Evolutionary conservation across 1,140 invertebrate species (phyloP).

Genomic region (Drosophila serrata): DNA sequence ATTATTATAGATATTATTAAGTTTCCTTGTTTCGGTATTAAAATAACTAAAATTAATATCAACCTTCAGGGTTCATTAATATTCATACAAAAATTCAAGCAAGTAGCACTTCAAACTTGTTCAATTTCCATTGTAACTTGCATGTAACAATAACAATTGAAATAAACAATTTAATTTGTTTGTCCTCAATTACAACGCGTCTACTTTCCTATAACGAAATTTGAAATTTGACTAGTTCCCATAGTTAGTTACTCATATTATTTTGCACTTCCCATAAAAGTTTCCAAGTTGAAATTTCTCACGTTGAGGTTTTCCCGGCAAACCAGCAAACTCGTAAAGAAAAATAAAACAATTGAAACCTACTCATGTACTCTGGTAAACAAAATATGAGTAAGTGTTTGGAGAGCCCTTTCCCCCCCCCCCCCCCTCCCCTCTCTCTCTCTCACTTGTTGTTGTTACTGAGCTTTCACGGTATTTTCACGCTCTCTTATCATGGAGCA

Average conservation of each 20-base stretch:
- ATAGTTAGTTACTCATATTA: slow-evolving; percentile 22
- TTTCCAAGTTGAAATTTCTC: slow-evolving; percentile 31
- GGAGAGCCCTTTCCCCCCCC: neutral
- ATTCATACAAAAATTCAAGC: neutral
- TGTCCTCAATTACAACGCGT: neutral
- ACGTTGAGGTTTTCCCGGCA: slow-evolving; percentile 19
- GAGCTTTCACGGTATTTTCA: slow-evolving; percentile 25
- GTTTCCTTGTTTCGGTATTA: neutral
- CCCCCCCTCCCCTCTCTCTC: no score
- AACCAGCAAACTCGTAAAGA: slow-evolving; percentile 5
- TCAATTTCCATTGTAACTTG: neutral
- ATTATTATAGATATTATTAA: no score
- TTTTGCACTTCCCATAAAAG: slow-evolving; percentile 20
- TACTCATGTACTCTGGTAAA: slow-evolving; percentile 37
- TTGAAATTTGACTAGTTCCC: slow-evolving; percentile 28
- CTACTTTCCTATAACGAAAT: slow-evolving; percentile 21
- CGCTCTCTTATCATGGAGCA: slow-evolving; percentile 10
- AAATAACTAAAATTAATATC: neutral
- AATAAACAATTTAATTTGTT: slow-evolving; percentile 9
- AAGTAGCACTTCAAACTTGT: neutral
- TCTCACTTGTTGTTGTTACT: slow-evolving; percentile 33
- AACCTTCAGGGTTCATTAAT: no score
- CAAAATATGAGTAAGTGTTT: slow-evolving; percentile 50
- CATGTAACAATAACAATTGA: neutral
- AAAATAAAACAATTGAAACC: slow-evolving; percentile 18